These are phyloP conservation scores for Trissoscelio sp. DNA, from an alignment of 2,888 invertebrate genomes.

Conservation along the genomic window DNA sequence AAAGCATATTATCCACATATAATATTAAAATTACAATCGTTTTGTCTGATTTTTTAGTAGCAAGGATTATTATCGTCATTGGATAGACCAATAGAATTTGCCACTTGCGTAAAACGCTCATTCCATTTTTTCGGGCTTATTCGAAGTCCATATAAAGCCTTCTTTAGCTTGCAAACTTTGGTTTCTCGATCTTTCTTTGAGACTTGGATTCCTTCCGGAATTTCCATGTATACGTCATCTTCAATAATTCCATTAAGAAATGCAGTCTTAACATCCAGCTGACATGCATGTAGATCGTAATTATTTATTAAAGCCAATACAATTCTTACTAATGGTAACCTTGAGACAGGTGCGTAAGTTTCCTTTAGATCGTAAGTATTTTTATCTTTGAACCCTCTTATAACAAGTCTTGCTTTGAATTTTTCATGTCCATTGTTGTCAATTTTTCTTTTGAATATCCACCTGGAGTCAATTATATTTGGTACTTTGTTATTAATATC, in stretches of 20 bases:
- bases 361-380: not conserved
- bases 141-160: slow-evolving; percentile 44
- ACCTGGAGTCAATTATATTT: not conserved
- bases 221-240: not conserved
- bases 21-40: too few relatives aligned
- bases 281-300: not conserved
- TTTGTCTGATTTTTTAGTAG: not conserved
- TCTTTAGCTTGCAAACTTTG: slow-evolving; percentile 63
- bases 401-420: not conserved
- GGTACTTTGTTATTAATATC: not conserved
- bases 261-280: slow-evolving; percentile 1
- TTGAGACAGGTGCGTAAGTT: not conserved
- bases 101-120: slow-evolving; percentile 49
- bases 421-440: not conserved
- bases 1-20: slow-evolving; percentile 30
- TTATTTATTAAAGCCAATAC: not conserved
- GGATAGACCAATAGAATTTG: slow-evolving; percentile 45
- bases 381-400: slow-evolving; percentile 1
- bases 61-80: slow-evolving; percentile 63
- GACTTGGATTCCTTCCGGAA: not conserved
- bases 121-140: slow-evolving; percentile 57
- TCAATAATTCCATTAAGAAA: slow-evolving; percentile 2
- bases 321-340: not conserved
- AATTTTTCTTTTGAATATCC: not conserved
- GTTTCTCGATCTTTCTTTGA: not conserved